Conservation (phyloP, 92 coral and sea anemone species). For the Zoanthus gigantus region DNA sequence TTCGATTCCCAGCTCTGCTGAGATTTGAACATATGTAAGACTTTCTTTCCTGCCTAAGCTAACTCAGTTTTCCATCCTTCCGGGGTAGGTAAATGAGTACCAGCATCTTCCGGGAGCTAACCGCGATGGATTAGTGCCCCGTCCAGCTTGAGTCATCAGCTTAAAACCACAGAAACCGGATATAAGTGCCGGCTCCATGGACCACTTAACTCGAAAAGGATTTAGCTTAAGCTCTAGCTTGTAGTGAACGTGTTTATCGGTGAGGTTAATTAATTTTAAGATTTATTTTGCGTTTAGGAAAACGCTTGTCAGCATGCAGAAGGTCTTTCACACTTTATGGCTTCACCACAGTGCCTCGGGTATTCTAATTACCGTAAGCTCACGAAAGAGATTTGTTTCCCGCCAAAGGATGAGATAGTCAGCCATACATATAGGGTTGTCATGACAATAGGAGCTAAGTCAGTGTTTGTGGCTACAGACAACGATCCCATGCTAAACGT, state of each 20-base stretch:
- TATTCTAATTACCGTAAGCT: constrained; percentile 75
- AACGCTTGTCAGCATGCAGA: constrained; percentile 83
- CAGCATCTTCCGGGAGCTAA: too few species aligned
- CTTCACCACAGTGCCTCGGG: constrained; percentile 92
- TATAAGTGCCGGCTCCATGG: neutral
- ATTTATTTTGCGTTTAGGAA: constrained; percentile 38
- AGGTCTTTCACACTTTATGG: constrained; percentile 79
- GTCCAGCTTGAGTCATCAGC: too few species aligned
- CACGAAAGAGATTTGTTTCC: constrained; percentile 80
- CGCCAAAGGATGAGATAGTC: constrained; percentile 70
- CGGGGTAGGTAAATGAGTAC: too few species aligned
- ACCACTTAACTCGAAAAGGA: neutral
- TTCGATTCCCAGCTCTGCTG: too few species aligned
- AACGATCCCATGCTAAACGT: constrained; percentile 78
- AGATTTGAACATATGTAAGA: too few species aligned
- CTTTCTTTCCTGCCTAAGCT: too few species aligned
- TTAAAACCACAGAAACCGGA: too few species aligned
- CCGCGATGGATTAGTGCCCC: too few species aligned
- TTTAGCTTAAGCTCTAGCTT: too few species aligned
- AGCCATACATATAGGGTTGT: constrained; percentile 68
- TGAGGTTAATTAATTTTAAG: neutral
- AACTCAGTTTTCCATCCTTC: too few species aligned
- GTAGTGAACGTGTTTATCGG: neutral
- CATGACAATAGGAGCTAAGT: constrained; percentile 58
- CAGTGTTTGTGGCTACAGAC: constrained; percentile 94